Evolutionary conservation across 2,797 vertebrate species (phyloP).

Genomic region (Apogon hyalosoma): DNA sequence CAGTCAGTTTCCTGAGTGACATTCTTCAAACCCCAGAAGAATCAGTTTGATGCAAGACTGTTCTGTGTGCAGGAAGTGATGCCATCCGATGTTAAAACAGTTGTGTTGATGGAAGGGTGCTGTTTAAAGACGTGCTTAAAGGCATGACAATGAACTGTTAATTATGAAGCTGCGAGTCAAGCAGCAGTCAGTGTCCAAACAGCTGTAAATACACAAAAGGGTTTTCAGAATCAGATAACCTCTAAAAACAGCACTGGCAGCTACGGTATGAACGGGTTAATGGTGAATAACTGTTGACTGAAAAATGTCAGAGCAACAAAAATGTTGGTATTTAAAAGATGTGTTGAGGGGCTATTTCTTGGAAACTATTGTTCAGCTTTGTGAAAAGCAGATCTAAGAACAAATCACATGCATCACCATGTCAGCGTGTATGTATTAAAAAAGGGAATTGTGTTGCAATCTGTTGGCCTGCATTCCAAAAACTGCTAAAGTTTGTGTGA

Average conservation of each 20-base stretch:
- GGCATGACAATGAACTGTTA: background rate
- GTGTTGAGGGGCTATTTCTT: background rate
- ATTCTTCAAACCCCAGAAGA: background rate
- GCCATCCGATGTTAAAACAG: background rate
- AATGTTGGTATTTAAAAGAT: background rate
- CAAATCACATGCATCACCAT: background rate
- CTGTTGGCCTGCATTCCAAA: background rate
- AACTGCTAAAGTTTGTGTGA: background rate
- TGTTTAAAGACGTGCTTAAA: background rate
- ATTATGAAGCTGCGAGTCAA: background rate
- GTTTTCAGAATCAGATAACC: background rate
- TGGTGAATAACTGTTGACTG: background rate
- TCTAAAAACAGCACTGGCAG: background rate
- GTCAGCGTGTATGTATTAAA: background rate
- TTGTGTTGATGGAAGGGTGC: background rate
- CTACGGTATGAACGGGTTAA: background rate
- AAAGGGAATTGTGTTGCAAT: background rate
- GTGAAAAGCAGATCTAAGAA: background rate
- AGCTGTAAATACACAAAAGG: background rate
- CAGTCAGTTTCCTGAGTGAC: background rate
- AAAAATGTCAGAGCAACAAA: constrained; percentile 3
- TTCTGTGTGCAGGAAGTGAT: background rate
- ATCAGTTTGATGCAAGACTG: background rate
- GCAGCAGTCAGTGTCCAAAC: background rate
- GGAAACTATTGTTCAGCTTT: background rate